phyloP scores from a whole-genome alignment of 2,888 invertebrate genomes.

The Acleris sparsana region DNA sequence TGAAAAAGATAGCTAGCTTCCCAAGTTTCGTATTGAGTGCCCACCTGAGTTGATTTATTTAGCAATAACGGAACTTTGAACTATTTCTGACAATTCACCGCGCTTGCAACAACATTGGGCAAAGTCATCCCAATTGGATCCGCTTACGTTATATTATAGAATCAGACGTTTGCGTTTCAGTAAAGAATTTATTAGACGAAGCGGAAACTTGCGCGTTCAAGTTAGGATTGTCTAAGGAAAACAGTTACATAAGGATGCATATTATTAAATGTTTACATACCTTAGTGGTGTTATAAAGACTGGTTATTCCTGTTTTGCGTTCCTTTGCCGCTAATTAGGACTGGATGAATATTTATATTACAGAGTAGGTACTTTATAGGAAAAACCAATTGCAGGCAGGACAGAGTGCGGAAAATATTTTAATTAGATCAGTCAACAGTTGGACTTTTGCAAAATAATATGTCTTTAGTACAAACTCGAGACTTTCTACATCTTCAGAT shows the following conservation, averaged over 20 bases:
- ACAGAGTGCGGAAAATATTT: too few relatives aligned
- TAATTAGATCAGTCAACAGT: too few relatives aligned
- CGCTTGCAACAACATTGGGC: constrained; percentile 27
- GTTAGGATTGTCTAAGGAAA: background rate
- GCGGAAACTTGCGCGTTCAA: background rate
- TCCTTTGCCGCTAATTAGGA: background rate
- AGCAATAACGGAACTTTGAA: constrained; percentile 14
- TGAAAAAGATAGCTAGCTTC: too few relatives aligned
- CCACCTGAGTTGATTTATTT: too few relatives aligned
- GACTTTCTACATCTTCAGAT: too few relatives aligned
- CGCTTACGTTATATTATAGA: constrained; percentile 11
- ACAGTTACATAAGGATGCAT: background rate
- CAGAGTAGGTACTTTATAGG: too few relatives aligned
- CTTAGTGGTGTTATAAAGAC: background rate
- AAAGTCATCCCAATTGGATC: constrained; percentile 31
- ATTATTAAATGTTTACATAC: too few relatives aligned
- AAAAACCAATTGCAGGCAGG: too few relatives aligned
- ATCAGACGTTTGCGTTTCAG: background rate
- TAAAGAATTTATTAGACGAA: background rate
- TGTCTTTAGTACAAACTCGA: too few relatives aligned
- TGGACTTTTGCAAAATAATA: too few relatives aligned
- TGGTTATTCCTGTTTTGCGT: constrained; percentile 1
- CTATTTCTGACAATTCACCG: constrained; percentile 8
- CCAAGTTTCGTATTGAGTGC: too few relatives aligned
- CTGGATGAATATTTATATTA: too few relatives aligned